phyloP scores from a whole-genome alignment of 1,140 invertebrate genomes.

The Drosophila pseudoobscura region DNA sequence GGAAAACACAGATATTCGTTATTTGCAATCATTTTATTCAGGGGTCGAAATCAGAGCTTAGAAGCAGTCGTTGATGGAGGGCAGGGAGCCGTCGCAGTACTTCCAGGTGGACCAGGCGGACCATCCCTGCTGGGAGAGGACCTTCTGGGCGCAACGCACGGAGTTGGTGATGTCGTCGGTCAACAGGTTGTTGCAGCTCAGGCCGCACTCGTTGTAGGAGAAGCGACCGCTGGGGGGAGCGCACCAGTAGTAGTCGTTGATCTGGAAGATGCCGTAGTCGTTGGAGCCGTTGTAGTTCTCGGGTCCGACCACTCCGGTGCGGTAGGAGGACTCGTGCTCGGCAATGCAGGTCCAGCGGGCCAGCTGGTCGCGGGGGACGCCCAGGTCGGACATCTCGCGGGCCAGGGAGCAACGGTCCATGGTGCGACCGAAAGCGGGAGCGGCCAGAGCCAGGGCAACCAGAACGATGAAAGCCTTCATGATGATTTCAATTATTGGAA shows the following conservation, averaged over 20 bases:
- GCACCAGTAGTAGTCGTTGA: conserved; percentile 78
- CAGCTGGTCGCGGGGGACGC: conserved; percentile 65
- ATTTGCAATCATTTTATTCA: conserved; percentile 19
- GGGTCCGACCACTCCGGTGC: conserved; percentile 50
- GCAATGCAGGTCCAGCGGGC: conserved; percentile 63
- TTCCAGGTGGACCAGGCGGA: conserved; percentile 72
- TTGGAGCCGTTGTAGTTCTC: conserved; percentile 68
- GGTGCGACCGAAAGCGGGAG: conserved; percentile 60
- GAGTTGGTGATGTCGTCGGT: conserved; percentile 61
- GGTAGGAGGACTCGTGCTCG: conserved; percentile 63
- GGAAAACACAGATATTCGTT: not conserved
- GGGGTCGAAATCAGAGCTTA: conserved; percentile 30
- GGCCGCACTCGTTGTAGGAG: conserved; percentile 60
- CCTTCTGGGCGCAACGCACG: conserved; percentile 67
- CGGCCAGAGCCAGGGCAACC: conserved; percentile 56
- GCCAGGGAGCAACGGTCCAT: conserved; percentile 80
- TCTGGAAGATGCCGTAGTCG: conserved; percentile 80
- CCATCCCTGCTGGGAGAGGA: conserved; percentile 68
- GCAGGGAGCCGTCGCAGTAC: conserved; percentile 58
- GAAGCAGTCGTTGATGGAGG: conserved; percentile 65
- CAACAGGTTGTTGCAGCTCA: conserved; percentile 60
- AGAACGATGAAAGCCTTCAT: conserved; percentile 62
- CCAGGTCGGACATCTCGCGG: conserved; percentile 67
- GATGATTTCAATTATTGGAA: conserved; percentile 9
- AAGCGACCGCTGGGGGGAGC: conserved; percentile 54